Conservation (phyloP, 1,140 invertebrate species). For the Tetranychus cinnabarinus region DNA sequence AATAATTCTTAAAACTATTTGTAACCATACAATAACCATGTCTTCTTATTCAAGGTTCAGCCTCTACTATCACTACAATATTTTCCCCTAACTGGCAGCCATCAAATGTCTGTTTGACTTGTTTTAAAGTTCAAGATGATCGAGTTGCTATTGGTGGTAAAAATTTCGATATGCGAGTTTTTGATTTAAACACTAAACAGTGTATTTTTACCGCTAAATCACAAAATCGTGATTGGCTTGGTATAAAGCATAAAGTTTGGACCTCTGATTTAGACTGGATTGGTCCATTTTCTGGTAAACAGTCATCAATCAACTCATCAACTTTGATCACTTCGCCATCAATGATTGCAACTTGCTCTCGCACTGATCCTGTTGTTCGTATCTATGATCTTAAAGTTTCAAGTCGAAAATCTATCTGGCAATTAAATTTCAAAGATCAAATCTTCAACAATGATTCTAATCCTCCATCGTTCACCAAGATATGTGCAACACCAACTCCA, state of each 20-base stretch:
- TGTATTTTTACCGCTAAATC: constrained; percentile 8
- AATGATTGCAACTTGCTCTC: constrained; percentile 7
- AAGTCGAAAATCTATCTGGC: constrained; percentile 1
- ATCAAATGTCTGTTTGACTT: constrained; percentile 2
- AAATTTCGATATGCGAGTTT: constrained; percentile 9
- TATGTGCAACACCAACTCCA: constrained; percentile 4
- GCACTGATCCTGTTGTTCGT: constrained; percentile 5
- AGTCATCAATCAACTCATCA: background rate
- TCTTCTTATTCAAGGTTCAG: background rate
- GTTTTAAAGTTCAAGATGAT: constrained; percentile 6
- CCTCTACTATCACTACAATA: background rate
- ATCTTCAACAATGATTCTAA: constrained; percentile 9
- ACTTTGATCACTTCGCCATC: background rate
- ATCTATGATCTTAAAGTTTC: constrained; percentile 7
- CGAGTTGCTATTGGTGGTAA: constrained; percentile 6
- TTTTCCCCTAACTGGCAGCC: constrained; percentile 3
- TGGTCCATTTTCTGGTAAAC: background rate
- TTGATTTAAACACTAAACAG: constrained; percentile 8
- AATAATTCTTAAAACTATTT: too few species aligned
- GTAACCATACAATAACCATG: too few species aligned
- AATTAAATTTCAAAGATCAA: constrained; percentile 8
- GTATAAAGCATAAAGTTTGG: constrained; percentile 1
- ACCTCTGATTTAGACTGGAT: constrained; percentile 8
- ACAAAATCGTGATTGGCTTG: constrained; percentile 7
- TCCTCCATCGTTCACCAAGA: constrained; percentile 3